phyloP scores from a whole-genome alignment of 2,888 invertebrate genomes.

The Trichopria drosophilae region DNA sequence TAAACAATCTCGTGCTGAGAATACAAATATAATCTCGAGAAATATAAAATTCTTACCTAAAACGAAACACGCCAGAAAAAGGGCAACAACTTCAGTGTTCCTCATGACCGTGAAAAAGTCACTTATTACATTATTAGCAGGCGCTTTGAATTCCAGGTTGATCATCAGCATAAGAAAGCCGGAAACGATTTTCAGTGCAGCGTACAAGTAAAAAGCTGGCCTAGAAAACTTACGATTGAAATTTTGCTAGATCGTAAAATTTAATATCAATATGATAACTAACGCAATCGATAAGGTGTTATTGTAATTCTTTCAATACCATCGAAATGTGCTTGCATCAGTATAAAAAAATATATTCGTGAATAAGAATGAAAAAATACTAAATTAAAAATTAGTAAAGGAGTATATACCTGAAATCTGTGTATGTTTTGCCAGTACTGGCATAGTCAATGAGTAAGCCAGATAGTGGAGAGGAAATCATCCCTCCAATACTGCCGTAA shows the following conservation, averaged over 20 bases:
- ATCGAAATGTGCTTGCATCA: not conserved
- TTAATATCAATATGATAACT: constrained; percentile 11
- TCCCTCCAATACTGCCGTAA: constrained; percentile 75
- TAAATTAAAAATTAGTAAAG: not conserved
- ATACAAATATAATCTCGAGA: not conserved
- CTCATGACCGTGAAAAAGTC: constrained; percentile 71
- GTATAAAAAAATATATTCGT: constrained; percentile 1
- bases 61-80: constrained; percentile 73
- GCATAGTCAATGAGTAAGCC: constrained; percentile 75
- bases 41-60: constrained; percentile 62
- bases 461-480: constrained; percentile 78
- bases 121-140: constrained; percentile 70
- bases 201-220: constrained; percentile 78
- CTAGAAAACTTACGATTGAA: constrained; percentile 59
- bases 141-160: constrained; percentile 75
- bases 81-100: constrained; percentile 71
- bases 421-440: constrained; percentile 70
- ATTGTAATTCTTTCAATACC: not conserved
- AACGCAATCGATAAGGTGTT: not conserved
- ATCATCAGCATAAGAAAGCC: constrained; percentile 72
- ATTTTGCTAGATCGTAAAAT: constrained; percentile 11
- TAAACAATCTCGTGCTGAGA: no score
- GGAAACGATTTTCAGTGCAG: constrained; percentile 69
- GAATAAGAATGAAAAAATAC: no score
- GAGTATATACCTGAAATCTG: constrained; percentile 71